phyloP scores from a whole-genome alignment of 64 coral and sea anemone species.

The Montipora cactus region DNA sequence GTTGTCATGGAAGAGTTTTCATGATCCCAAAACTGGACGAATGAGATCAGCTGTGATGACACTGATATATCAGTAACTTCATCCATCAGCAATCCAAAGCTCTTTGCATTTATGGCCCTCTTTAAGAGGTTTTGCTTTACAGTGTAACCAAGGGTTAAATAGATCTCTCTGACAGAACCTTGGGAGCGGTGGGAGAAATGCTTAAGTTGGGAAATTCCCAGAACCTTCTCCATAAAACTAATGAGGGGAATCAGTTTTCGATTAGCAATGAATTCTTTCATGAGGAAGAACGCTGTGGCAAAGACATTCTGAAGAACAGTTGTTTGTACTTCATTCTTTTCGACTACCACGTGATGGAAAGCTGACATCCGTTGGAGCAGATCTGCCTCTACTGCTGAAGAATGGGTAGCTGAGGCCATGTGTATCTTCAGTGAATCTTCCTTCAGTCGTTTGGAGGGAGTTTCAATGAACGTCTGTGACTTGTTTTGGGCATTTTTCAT shows the following conservation, averaged over 20 bases:
- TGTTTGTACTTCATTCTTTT: slow-evolving; percentile 38
- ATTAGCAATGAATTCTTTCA: slow-evolving; percentile 42
- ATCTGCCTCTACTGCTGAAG: neutral
- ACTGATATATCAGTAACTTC: slow-evolving; percentile 54
- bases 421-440: neutral
- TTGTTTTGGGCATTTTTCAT: neutral
- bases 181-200: slow-evolving; percentile 56
- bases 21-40: slow-evolving; percentile 47
- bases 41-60: slow-evolving; percentile 48
- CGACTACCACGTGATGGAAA: slow-evolving; percentile 6
- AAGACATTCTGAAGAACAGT: slow-evolving; percentile 43
- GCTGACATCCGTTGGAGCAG: slow-evolving; percentile 14
- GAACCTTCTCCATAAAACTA: slow-evolving; percentile 50
- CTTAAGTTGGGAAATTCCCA: slow-evolving; percentile 27
- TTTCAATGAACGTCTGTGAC: slow-evolving; percentile 15
- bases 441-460: neutral
- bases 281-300: slow-evolving; percentile 8
- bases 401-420: neutral
- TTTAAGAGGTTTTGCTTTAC: slow-evolving; percentile 40
- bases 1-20: slow-evolving; percentile 10
- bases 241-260: slow-evolving; percentile 43
- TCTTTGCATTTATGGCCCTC: slow-evolving; percentile 25
- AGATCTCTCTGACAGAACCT: slow-evolving; percentile 45
- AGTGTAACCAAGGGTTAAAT: neutral
- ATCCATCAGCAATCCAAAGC: slow-evolving; percentile 43